Percentiles rank a stretch among this genome's conserved stretches.
These are phyloP conservation scores for Pharmacophagus antenor DNA, from an alignment of 2,888 invertebrate genomes.

Conservation along the genomic window DNA sequence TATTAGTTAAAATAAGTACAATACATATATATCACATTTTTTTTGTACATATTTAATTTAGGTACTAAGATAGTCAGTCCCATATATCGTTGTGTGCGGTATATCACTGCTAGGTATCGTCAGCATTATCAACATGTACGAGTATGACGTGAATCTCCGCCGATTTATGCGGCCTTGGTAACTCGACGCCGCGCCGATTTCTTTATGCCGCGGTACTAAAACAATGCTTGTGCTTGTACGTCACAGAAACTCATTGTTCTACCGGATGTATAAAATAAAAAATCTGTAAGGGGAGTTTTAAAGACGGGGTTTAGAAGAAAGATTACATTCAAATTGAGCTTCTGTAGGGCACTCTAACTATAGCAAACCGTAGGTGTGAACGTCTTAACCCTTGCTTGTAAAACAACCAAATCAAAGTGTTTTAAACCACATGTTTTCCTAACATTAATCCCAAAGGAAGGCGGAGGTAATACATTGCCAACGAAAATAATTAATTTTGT, in stretches of 20 bases:
- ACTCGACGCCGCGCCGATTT: conserved; percentile 40
- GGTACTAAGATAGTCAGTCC: neutral
- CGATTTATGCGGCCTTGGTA: conserved; percentile 66
- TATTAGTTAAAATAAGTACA: neutral
- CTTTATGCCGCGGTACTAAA: conserved; percentile 39
- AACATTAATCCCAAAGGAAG: conserved; percentile 60
- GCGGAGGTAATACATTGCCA: conserved; percentile 58
- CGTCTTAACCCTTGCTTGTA: conserved; percentile 72
- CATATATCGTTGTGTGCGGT: neutral
- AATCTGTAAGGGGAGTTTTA: conserved; percentile 57
- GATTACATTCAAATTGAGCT: conserved; percentile 62
- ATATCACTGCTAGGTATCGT: neutral
- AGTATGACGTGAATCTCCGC: conserved; percentile 40
- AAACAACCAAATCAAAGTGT: conserved; percentile 73
- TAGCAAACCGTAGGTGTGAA: conserved; percentile 63
- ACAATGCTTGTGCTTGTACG: conserved; percentile 56
- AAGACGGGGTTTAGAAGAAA: conserved; percentile 52
- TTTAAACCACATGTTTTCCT: conserved; percentile 71
- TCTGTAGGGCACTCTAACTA: conserved; percentile 55
- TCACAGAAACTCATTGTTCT: conserved; percentile 50
- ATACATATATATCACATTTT: neutral
- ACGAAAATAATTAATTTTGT: conserved; percentile 55
- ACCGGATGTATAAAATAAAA: conserved; percentile 65
- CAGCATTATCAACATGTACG: conserved; percentile 7
- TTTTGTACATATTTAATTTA: neutral